Conservation (phyloP, 2,888 invertebrate species). For the Xylophagus ater region DNA sequence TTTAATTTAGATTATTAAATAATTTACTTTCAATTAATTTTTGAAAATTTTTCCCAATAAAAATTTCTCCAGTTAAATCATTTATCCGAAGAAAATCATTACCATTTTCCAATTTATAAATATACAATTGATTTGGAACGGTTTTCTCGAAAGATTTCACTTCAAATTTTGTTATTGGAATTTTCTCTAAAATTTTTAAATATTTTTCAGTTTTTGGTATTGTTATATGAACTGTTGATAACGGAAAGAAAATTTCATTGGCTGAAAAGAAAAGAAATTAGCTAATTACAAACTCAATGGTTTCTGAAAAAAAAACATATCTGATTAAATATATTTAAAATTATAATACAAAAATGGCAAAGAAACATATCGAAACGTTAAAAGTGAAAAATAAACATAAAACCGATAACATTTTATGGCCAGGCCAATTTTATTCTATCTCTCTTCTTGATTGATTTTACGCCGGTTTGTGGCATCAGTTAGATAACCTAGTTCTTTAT, state of each 20-base stretch:
- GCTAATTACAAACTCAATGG: no score
- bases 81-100: slow-evolving; percentile 28
- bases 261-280: slow-evolving; percentile 26
- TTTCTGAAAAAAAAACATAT: no score
- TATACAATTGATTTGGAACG: slow-evolving; percentile 25
- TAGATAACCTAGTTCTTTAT: no score
- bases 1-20: background rate
- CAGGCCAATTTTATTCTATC: no score
- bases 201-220: slow-evolving; percentile 34
- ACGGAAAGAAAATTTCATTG: slow-evolving; percentile 33
- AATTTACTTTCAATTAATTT: slow-evolving; percentile 16
- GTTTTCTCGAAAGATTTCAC: slow-evolving; percentile 27
- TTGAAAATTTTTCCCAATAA: slow-evolving; percentile 30
- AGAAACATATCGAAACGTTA: no score
- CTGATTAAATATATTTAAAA: no score
- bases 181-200: slow-evolving; percentile 33
- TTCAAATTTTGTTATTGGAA: slow-evolving; percentile 34
- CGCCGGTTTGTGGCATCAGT: no score
- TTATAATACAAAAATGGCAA: no score
- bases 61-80: slow-evolving; percentile 31
- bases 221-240: slow-evolving; percentile 31
- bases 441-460: no score
- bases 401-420: no score
- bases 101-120: slow-evolving; percentile 32
- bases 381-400: no score